phyloP scores from a whole-genome alignment of 1,140 invertebrate genomes.

The Bombus picipes region DNA sequence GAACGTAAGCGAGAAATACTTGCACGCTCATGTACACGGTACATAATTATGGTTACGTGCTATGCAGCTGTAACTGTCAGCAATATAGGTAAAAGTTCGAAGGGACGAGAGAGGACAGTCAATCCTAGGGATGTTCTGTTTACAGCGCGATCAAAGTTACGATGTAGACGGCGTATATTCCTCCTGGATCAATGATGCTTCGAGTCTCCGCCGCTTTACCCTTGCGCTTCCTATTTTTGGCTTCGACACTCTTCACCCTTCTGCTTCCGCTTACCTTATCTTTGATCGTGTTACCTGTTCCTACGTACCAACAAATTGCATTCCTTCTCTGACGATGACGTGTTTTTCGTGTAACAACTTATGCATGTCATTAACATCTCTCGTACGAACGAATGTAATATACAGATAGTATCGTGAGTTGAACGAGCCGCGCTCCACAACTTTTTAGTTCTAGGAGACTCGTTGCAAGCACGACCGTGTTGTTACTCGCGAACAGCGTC shows the following conservation, averaged over 20 bases:
- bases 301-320: slow-evolving; percentile 10
- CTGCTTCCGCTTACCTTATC: slow-evolving; percentile 15
- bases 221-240: slow-evolving; percentile 51
- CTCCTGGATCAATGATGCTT: slow-evolving; percentile 66
- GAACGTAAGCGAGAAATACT: not conserved
- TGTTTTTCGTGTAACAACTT: slow-evolving; percentile 33
- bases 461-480: not conserved
- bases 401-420: not conserved
- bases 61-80: not conserved
- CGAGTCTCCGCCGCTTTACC: slow-evolving; percentile 19
- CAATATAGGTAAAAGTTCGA: not conserved
- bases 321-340: not conserved
- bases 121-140: slow-evolving; percentile 52
- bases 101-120: not conserved
- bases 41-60: not conserved
- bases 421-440: not conserved
- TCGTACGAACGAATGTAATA: not conserved
- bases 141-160: slow-evolving; percentile 68
- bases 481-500: not conserved
- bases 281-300: slow-evolving; percentile 3
- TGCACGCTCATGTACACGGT: not conserved
- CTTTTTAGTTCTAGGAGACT: slow-evolving; percentile 1
- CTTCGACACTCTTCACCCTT: not conserved
- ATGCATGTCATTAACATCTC: slow-evolving; percentile 29
- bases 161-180: slow-evolving; percentile 55